phyloP scores from a whole-genome alignment of 2,113 vertebrate genomes.

The Rhabdomys dilectus region DNA sequence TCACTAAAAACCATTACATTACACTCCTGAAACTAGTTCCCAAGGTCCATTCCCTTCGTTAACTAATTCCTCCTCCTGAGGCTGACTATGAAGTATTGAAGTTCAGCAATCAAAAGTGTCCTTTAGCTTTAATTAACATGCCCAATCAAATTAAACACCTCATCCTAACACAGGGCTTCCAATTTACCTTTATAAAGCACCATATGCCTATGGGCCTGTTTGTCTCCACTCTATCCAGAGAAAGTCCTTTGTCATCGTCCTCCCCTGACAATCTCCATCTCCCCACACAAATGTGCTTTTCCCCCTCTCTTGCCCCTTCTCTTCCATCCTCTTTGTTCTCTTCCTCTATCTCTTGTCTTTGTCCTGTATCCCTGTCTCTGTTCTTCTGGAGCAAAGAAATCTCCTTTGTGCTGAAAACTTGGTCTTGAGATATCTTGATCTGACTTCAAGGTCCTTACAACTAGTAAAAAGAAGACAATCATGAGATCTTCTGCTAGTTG shows the following conservation, averaged over 20 bases:
- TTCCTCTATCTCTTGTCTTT: neutral
- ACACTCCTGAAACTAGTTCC: neutral
- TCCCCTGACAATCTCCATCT: rapidly evolving
- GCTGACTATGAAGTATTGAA: neutral
- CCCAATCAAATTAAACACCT: neutral
- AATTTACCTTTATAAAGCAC: neutral
- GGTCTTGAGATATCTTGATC: neutral
- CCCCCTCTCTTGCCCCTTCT: neutral
- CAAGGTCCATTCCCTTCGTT: neutral
- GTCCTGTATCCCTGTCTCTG: neutral
- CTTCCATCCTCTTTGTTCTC: neutral
- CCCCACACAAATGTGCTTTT: neutral
- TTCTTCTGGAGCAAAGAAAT: neutral
- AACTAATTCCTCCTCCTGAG: neutral
- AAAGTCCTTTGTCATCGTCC: neutral
- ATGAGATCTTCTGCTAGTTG: neutral
- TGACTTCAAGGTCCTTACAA: neutral
- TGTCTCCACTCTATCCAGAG: neutral
- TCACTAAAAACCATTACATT: neutral
- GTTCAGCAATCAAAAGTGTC: neutral
- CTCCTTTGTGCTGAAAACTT: neutral
- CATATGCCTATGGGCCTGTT: neutral
- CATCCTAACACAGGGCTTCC: neutral
- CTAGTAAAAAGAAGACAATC: neutral
- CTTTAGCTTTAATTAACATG: neutral